Evolutionary conservation across 1,140 invertebrate genomes (phyloP).

Genomic region (Venturia canescens): DNA sequence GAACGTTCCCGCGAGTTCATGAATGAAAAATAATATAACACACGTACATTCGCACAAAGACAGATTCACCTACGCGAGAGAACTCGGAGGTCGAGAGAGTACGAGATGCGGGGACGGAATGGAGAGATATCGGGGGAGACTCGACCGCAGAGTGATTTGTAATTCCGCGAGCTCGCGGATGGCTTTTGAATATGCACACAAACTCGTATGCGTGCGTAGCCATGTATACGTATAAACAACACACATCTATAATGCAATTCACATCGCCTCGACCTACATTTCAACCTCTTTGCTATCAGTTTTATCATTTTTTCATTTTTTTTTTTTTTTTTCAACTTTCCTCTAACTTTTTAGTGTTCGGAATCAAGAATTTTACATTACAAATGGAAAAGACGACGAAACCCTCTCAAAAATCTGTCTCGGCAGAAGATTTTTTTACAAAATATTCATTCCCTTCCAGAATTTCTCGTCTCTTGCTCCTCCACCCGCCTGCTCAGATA

Average conservation of each 20-base stretch:
- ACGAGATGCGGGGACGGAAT: background rate
- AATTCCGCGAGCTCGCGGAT: slow-evolving; percentile 28
- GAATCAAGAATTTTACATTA: too few species aligned
- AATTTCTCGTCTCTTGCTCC: too few species aligned
- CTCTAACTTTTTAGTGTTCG: background rate
- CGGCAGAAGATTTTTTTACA: too few species aligned
- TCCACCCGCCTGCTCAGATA: too few species aligned
- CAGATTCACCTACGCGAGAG: background rate
- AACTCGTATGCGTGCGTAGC: background rate
- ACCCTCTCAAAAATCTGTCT: too few species aligned
- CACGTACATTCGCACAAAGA: background rate
- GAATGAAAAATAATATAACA: slow-evolving; percentile 41
- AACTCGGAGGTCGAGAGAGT: background rate
- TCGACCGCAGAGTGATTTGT: slow-evolving; percentile 40
- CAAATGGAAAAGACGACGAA: too few species aligned
- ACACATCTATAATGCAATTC: background rate
- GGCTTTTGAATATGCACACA: slow-evolving; percentile 38
- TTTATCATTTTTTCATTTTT: background rate
- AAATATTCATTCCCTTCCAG: too few species aligned
- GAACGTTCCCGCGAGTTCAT: slow-evolving; percentile 16
- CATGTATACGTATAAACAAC: background rate
- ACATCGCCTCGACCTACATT: background rate
- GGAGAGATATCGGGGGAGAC: background rate
- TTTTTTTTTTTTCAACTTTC: background rate
- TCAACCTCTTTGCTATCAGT: background rate